Base-by-base conservation (phyloP, 1,140 invertebrate genomes). In the Drosophila elegans region DNA sequence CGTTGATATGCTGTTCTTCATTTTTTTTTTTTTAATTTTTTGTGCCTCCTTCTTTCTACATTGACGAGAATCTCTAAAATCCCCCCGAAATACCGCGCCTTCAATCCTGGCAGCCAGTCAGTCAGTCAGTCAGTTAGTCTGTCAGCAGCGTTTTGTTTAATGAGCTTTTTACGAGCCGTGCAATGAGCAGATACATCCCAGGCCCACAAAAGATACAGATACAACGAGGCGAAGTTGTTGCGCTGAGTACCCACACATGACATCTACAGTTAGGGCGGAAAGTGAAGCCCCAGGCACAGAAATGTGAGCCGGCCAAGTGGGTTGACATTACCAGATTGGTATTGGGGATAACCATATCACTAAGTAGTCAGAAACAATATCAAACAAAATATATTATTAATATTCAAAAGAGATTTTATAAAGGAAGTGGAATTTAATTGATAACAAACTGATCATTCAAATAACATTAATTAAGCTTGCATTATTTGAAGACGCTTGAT, bases 101-200 rank as follows among this genome's bases (percentile, higher is more conserved):
- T 74, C 71, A 48, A 38, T 53, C 52, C 62, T 41, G 49, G 51
- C 71, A 61, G 56, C 12, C 66, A 52, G 56, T 45, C 56, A 48
- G 52, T 45, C 74, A 41, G 44, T 32, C 29, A 7, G 29, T 45
- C 74, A 41, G 44, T 32, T 7, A 7, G 29, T 53, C 77, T 69
- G 74, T 75, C 81, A 68, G 60, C 71, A 71, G 68, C 71, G 56
- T 86, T 82, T 72, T 83, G 62, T 67, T 79, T 83, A 88, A 86
- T 86, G 79, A 86, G 84, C 84, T 88, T 86, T 86, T 88, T 83
- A 88, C 83, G 79, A 89, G 78, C 60, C 39, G 44, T 60, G 59
- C 74, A 73, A 66, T 71, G 56, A 51, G 56, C 32, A 74, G 52
- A 36, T 51, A 44, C 64, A 66, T 69, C 54, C 34, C 13, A 34